A percentile compares a stretch with the other conserved stretches of the same genome.
Evolutionary conservation across 2,888 invertebrate species (phyloP).

Genomic region (Leucozona laternaria): DNA sequence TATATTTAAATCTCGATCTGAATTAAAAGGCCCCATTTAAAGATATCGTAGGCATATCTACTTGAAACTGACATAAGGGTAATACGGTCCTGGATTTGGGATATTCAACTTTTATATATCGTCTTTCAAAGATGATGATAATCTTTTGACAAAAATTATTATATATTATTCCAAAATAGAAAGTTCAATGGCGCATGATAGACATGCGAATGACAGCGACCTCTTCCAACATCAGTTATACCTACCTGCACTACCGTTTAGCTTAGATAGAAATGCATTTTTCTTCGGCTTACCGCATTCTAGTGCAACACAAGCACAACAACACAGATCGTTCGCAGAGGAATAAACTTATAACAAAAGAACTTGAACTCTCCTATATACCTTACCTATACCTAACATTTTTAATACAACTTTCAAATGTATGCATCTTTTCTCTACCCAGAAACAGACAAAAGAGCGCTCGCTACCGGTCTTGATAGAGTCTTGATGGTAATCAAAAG

Average conservation of each 20-base stretch:
- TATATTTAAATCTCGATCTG: too few relatives aligned
- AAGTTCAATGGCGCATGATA: constrained; percentile 52
- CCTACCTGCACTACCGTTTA: background rate
- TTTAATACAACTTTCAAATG: constrained; percentile 69
- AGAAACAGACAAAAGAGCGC: constrained; percentile 16
- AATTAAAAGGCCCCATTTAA: too few relatives aligned
- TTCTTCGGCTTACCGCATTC: constrained; percentile 35
- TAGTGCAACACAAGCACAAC: constrained; percentile 45
- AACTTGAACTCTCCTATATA: constrained; percentile 46
- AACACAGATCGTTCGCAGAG: constrained; percentile 24
- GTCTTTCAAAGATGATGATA: background rate
- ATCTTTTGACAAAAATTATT: constrained; percentile 33
- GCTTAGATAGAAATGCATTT: constrained; percentile 17
- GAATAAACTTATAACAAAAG: constrained; percentile 56
- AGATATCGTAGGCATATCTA: too few relatives aligned
- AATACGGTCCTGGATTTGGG: background rate
- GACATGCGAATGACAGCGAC: background rate
- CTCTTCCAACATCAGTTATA: background rate
- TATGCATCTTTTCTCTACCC: constrained; percentile 11
- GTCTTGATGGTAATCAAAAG: constrained; percentile 59
- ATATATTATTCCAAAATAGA: constrained; percentile 48
- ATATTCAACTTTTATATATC: constrained; percentile 11
- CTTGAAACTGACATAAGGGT: background rate
- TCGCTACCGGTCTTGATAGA: constrained; percentile 69
- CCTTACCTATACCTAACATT: background rate